Evolutionary conservation across 2,888 invertebrate genomes (phyloP).

Genomic region (Calliopum simillimum): DNA sequence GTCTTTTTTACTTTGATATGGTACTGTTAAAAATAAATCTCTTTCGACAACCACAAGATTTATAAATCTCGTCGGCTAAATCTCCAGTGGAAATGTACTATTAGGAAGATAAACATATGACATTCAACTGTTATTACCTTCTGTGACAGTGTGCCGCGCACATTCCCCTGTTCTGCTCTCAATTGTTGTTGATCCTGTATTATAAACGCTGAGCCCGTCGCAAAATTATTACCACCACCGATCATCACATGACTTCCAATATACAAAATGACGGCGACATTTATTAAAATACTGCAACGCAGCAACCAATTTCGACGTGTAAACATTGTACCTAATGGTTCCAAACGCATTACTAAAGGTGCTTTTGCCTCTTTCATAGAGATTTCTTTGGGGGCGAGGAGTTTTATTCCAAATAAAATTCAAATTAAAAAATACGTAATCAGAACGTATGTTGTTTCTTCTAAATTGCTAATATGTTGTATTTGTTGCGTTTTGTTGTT

Average conservation of each 20-base stretch:
- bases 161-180: conserved; percentile 47
- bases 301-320: conserved; percentile 78
- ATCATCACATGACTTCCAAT: conserved; percentile 75
- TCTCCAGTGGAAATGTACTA: too few relatives aligned
- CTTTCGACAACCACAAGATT: too few relatives aligned
- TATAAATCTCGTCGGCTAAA: too few relatives aligned
- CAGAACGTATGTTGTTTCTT: neutral
- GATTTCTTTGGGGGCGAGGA: neutral
- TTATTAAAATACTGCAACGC: conserved; percentile 80
- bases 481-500: neutral
- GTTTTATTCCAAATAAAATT: neutral
- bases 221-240: conserved; percentile 65
- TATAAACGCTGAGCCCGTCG: conserved; percentile 59
- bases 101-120: too few relatives aligned
- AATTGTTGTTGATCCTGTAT: conserved; percentile 65
- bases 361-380: conserved; percentile 33
- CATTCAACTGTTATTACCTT: too few relatives aligned
- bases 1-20: too few relatives aligned
- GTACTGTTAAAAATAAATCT: too few relatives aligned
- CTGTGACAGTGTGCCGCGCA: conserved; percentile 49
- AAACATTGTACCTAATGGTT: conserved; percentile 66
- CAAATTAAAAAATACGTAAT: neutral
- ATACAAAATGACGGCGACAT: conserved; percentile 78
- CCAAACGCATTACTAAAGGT: conserved; percentile 56
- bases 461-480: neutral